Evolutionary conservation across 2,797 vertebrate genomes (phyloP).

Genomic region (Peromyscus attwateri): DNA sequence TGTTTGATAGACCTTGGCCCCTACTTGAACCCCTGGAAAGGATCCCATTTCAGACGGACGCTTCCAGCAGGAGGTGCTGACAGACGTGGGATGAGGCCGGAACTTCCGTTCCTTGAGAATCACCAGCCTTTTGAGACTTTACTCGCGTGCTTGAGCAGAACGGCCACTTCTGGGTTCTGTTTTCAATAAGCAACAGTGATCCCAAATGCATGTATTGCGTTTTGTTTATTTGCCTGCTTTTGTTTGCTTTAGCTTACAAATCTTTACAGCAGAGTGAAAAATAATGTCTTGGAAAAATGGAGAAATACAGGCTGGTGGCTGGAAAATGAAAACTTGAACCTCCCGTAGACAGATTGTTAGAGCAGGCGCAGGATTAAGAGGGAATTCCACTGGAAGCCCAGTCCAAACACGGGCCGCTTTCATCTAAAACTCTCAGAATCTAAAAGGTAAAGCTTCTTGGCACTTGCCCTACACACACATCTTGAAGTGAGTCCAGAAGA

Average conservation of each 20-base stretch:
- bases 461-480: conserved; percentile 38
- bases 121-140: conserved; percentile 81
- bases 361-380: conserved; percentile 27
- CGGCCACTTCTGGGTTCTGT: conserved; percentile 84
- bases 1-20: conserved; percentile 93
- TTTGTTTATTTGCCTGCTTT: conserved; percentile 72
- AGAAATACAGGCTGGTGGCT: conserved; percentile 55
- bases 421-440: conserved; percentile 36
- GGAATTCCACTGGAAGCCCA: conserved; percentile 38
- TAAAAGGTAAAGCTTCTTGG: conserved; percentile 58
- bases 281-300: conserved; percentile 71
- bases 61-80: conserved; percentile 94
- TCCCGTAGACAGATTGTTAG: background rate
- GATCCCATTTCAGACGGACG: conserved; percentile 93
- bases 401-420: conserved; percentile 62
- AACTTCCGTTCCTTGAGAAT: conserved; percentile 90
- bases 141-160: conserved; percentile 80
- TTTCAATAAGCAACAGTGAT: conserved; percentile 81
- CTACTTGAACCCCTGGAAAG: conserved; percentile 90
- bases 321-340: conserved; percentile 35
- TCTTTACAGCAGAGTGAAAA: conserved; percentile 52
- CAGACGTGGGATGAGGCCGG: conserved; percentile 90
- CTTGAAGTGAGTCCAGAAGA: conserved; percentile 66
- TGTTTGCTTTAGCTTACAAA: conserved; percentile 61
- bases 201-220: background rate